Percentiles rank a stretch among this genome's conserved stretches.
These are phyloP conservation scores for Ascaphus truei DNA, from an alignment of 2,113 vertebrate genomes.

Conservation along the genomic window DNA sequence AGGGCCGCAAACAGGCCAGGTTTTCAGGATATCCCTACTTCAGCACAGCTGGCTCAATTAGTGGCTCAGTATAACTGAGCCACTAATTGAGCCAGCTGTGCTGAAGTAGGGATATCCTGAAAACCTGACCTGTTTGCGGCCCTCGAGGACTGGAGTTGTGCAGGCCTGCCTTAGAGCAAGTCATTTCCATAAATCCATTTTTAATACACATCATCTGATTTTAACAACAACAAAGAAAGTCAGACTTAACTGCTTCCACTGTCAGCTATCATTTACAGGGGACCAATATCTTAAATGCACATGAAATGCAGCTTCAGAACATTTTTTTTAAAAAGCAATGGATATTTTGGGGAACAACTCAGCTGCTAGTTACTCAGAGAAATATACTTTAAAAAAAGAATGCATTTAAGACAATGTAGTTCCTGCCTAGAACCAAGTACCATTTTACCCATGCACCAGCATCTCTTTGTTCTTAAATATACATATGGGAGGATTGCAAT, in stretches of 20 bases:
- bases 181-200: conserved; percentile 17
- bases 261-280: background rate
- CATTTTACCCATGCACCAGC: background rate
- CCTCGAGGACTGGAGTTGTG: too few relatives aligned
- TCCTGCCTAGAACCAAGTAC: too few relatives aligned
- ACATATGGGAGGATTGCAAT: conserved; percentile 31
- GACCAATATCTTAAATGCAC: background rate
- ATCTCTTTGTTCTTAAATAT: conserved; percentile 12
- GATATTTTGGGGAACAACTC: background rate
- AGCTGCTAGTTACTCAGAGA: background rate
- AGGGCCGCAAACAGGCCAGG: too few relatives aligned
- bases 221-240: background rate
- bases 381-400: background rate
- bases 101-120: too few relatives aligned
- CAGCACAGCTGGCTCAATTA: too few relatives aligned
- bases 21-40: too few relatives aligned
- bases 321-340: background rate
- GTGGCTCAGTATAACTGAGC: too few relatives aligned
- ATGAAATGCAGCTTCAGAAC: background rate
- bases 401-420: background rate
- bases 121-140: too few relatives aligned
- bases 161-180: too few relatives aligned
- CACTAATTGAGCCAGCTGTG: too few relatives aligned
- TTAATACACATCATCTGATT: conserved; percentile 4
- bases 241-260: background rate